phyloP scores from a whole-genome alignment of 2,888 invertebrate species.

The Calephelis perditalis region DNA sequence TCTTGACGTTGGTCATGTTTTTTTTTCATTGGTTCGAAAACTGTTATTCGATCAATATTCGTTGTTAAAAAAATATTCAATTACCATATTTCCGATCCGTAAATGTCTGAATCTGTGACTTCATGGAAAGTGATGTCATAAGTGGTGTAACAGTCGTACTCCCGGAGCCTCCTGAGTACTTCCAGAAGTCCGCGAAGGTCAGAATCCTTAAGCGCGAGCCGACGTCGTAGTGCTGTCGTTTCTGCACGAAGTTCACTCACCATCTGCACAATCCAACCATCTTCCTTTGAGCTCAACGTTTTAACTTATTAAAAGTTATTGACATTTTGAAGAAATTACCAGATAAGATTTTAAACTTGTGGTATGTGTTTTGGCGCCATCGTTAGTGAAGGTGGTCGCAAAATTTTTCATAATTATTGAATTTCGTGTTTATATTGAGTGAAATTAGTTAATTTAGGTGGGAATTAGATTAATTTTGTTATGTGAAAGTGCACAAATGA shows the following conservation, averaged over 20 bases:
- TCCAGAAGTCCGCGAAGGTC: constrained; percentile 75
- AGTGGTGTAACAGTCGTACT: constrained; percentile 68
- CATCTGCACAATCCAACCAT: constrained; percentile 38
- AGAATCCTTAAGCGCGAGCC: constrained; percentile 63
- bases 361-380: no score
- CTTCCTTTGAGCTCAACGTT: not conserved
- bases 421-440: no score
- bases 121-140: constrained; percentile 75
- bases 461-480: no score
- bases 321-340: no score
- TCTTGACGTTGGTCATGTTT: no score
- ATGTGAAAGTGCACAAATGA: no score
- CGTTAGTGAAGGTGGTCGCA: no score
- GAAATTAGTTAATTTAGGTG: no score
- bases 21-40: no score
- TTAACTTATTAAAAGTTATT: no score
- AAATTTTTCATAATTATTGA: no score
- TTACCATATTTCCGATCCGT: constrained; percentile 54
- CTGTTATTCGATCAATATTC: no score
- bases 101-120: constrained; percentile 67
- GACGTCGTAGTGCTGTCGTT: constrained; percentile 51
- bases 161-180: constrained; percentile 68
- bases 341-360: not conserved
- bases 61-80: constrained; percentile 22
- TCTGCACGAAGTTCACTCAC: constrained; percentile 54